phyloP scores from a whole-genome alignment of 2,113 vertebrate genomes.

The Brienomyrus longianalis region DNA sequence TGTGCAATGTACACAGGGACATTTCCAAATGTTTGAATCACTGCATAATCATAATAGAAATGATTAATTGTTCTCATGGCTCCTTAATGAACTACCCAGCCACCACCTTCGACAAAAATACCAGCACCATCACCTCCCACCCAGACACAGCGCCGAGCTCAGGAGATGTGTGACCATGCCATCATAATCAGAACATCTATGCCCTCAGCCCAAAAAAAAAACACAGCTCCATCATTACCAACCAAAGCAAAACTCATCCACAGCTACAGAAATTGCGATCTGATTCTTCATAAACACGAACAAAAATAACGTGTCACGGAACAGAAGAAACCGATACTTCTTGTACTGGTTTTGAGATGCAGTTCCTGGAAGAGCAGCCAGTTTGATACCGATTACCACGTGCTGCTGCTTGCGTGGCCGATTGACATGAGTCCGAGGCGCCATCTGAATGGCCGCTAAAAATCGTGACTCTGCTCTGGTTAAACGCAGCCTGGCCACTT shows the following conservation, averaged over 20 bases:
- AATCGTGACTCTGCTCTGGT: neutral
- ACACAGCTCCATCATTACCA: neutral
- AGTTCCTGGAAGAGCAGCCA: neutral
- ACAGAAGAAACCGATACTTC: neutral
- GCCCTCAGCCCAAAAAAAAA: neutral
- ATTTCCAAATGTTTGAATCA: neutral
- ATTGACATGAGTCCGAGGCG: neutral
- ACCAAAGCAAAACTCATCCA: neutral
- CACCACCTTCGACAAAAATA: neutral
- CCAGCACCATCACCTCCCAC: neutral
- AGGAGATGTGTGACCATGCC: neutral
- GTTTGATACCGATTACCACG: neutral
- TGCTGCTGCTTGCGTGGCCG: neutral
- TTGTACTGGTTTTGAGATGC: no score
- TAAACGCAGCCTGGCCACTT: conserved; percentile 46
- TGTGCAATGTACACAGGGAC: neutral
- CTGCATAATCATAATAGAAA: neutral
- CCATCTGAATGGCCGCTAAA: neutral
- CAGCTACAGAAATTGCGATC: neutral
- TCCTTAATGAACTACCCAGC: neutral
- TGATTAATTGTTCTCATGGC: neutral
- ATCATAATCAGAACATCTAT: neutral
- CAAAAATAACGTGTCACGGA: neutral
- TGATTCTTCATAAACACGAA: neutral
- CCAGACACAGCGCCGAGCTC: neutral